Conservation (phyloP, 2,888 invertebrate species). For the Cistogaster globosa region DNA sequence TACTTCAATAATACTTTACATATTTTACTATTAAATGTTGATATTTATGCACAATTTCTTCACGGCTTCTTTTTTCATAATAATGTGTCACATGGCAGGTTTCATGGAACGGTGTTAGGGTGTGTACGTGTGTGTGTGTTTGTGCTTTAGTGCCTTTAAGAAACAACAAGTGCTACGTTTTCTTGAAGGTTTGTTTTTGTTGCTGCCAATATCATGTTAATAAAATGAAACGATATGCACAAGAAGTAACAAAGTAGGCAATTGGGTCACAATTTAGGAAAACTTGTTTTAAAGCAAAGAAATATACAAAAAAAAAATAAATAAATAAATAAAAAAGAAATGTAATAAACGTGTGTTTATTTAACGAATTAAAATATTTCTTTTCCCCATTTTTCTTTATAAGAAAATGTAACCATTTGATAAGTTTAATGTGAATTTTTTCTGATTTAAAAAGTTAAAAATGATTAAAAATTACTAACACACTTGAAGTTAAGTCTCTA, state of each 20-base stretch:
- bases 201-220: conserved; percentile 66
- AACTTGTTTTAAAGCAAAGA: conserved; percentile 77
- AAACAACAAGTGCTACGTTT: conserved; percentile 29
- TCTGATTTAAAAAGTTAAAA: neutral
- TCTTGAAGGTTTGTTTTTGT: conserved; percentile 24
- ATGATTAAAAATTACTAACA: neutral
- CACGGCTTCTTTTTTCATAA: conserved; percentile 30
- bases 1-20: conserved; percentile 15
- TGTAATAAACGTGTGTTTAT: conserved; percentile 41
- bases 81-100: conserved; percentile 62
- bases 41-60: conserved; percentile 45
- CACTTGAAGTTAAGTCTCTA: neutral
- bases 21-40: conserved; percentile 26
- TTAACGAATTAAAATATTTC: conserved; percentile 30
- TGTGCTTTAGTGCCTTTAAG: conserved; percentile 17
- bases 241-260: conserved; percentile 77
- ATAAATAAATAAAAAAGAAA: too few species aligned
- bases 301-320: neutral
- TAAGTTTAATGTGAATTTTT: conserved; percentile 30
- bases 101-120: conserved; percentile 25
- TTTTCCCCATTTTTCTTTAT: neutral
- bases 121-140: neutral
- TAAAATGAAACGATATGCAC: conserved; percentile 63
- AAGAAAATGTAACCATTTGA: conserved; percentile 2
- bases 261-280: conserved; percentile 82